Evolutionary conservation across 2,113 vertebrate genomes (phyloP).

Genomic region (Lepidothrix coronata): DNA sequence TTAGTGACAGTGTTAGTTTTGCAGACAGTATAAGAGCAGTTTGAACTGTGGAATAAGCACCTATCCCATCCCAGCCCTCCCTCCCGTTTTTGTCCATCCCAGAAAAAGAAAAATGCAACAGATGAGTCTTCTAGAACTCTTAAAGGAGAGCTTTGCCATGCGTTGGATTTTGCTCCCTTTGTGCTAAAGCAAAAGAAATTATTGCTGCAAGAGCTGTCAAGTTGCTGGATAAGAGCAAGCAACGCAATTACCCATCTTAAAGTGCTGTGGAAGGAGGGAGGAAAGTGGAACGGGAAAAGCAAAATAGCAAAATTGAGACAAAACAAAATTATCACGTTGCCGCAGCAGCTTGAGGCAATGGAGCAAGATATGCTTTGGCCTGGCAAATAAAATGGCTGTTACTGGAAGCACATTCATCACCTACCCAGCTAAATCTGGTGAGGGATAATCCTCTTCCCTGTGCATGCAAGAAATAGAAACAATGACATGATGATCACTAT

Average conservation of each 20-base stretch:
- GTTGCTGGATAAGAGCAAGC: slow-evolving; percentile 23
- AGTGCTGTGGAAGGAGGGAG: slow-evolving; percentile 7
- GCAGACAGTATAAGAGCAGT: background rate
- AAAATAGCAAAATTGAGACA: background rate
- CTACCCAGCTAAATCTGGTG: slow-evolving; percentile 97
- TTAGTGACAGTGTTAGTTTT: background rate
- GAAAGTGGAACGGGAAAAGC: slow-evolving; percentile 8
- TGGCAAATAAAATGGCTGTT: slow-evolving; percentile 58
- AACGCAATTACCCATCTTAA: background rate
- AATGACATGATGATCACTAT: slow-evolving; percentile 39
- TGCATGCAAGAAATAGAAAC: slow-evolving; percentile 81
- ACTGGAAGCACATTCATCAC: slow-evolving; percentile 63
- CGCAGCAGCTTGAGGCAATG: background rate
- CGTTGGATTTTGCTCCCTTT: background rate
- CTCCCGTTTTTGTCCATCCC: background rate
- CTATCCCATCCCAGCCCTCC: background rate
- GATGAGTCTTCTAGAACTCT: background rate
- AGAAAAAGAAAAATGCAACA: background rate
- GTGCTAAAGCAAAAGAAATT: slow-evolving; percentile 24
- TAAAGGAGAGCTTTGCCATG: slow-evolving; percentile 33
- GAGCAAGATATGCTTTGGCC: slow-evolving; percentile 55
- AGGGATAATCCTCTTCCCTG: slow-evolving; percentile 91
- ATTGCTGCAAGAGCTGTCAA: background rate
- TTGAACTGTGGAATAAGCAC: background rate
- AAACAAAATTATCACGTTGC: background rate